Conservation (phyloP, 2,113 vertebrate species). For the Campylomormyrus numenius region DNA sequence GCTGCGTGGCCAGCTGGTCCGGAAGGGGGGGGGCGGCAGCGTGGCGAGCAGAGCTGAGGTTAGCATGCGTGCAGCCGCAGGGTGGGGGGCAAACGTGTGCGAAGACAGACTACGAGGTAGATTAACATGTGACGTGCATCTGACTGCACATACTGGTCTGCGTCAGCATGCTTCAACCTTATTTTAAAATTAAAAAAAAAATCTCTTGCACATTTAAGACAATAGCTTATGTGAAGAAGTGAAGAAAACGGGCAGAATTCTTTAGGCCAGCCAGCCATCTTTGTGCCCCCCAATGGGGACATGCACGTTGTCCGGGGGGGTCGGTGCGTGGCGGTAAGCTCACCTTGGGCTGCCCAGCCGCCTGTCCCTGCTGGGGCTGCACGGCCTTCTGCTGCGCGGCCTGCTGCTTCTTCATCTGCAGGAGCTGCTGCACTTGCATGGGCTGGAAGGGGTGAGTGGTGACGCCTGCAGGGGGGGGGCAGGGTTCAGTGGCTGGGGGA, state of each 20-base stretch:
- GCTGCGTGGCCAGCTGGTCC: slow-evolving; percentile 50
- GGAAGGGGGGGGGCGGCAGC: neutral
- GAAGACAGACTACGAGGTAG: neutral
- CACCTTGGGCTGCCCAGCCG: slow-evolving; percentile 79
- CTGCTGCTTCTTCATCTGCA: slow-evolving; percentile 67
- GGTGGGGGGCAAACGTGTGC: neutral
- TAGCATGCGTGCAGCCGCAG: no score
- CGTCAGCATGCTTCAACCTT: neutral
- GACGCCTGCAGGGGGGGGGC: slow-evolving; percentile 54
- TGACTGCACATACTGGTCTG: neutral
- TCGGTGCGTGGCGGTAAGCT: neutral
- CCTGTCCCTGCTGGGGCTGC: slow-evolving; percentile 71
- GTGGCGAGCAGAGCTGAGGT: no score
- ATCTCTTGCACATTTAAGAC: neutral
- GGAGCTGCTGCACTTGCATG: slow-evolving; percentile 63
- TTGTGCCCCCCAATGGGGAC: neutral
- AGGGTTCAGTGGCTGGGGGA: neutral
- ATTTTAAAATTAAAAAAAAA: neutral
- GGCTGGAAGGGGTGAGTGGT: slow-evolving; percentile 62
- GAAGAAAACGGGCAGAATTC: neutral
- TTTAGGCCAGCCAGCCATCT: neutral
- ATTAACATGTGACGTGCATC: neutral
- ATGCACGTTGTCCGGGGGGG: neutral
- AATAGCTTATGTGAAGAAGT: no score
- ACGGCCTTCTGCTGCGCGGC: slow-evolving; percentile 75